Conservation (phyloP, 2,113 vertebrate species). For the Dromiciops gliroides region DNA sequence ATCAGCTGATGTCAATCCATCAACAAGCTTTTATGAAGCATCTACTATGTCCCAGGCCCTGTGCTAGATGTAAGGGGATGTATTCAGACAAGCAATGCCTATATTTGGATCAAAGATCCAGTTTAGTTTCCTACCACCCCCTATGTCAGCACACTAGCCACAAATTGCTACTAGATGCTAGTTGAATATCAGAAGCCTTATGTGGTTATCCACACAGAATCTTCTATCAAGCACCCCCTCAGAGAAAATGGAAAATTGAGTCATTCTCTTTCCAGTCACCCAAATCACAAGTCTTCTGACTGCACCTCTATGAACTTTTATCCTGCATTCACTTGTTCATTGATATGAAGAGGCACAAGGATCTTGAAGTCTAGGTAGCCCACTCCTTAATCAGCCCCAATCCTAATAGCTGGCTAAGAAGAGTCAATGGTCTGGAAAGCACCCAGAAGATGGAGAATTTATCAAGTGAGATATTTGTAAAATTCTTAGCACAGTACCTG, state of each 20-base stretch:
- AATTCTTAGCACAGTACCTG: not conserved
- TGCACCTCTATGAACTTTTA: not conserved
- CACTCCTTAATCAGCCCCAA: not conserved
- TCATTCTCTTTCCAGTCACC: not conserved
- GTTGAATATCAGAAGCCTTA: not conserved
- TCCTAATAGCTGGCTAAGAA: not conserved
- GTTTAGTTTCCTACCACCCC: too few relatives aligned
- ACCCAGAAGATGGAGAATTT: not conserved
- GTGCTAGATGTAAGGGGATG: too few relatives aligned
- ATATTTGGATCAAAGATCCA: too few relatives aligned
- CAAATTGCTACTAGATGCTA: not conserved
- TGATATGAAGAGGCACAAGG: too few relatives aligned
- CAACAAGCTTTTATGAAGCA: too few relatives aligned
- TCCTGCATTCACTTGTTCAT: not conserved
- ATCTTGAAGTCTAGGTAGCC: not conserved
- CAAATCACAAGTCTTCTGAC: not conserved
- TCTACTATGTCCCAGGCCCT: too few relatives aligned
- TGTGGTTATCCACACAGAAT: not conserved
- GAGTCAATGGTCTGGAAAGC: not conserved
- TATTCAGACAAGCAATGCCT: too few relatives aligned
- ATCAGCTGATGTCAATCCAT: too few relatives aligned
- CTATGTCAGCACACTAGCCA: too few relatives aligned
- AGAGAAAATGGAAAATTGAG: not conserved
- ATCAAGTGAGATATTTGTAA: not conserved
- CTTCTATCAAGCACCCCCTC: not conserved